Base-by-base conservation (phyloP, 1,140 invertebrate genomes). In the Drosophila saltans region DNA sequence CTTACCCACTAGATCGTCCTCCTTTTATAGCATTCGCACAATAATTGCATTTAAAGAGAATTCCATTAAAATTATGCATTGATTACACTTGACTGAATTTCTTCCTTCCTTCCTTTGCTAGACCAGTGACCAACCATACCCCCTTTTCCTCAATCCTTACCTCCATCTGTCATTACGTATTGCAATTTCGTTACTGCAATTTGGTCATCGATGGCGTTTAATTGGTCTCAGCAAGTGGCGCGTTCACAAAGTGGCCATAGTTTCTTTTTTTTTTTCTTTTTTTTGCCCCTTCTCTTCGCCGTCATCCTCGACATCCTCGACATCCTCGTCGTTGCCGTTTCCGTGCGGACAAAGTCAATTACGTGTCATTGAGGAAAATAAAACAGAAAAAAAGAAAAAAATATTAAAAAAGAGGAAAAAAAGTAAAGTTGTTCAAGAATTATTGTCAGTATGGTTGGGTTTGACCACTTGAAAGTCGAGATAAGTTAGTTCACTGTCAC, bases 41-140 rank as follows among this genome's bases (percentile, higher is more conserved):
- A 59, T 84, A 89, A 89, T 81, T 90, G 62, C 61, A 70, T 74
- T 82, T 40, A 75, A 36, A 66, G 75, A 24, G 45, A 82, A 75
- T 76, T 71, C 69, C 72, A 80, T 82, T 72, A 72, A 81, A 89
- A 89, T 89, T 84, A 84, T 84, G 80, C 78, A 89, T 80, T 89
- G 84, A 89, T 89, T 89, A 75, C 80, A 65, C 66, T 72, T 66
- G 59, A 48, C 24, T 36, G 58, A 52, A 52, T 59, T 36, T 21
- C 16, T 39, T 39, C 24, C 40, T 48, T 59, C 33, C 41, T 43
- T 57, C 39, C 57, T 60, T 64, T 72, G 4, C 28, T 30, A 30
- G 16, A 30, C 64, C 64, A 43, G 16, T 16, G 16, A 2, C 43
- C 43, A 21, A 2, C 43, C 43, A 21, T 16, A 24, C n/a, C n/a